A percentile compares a stretch with the other conserved stretches of the same genome.
These are phyloP conservation scores for Quadriops clusia DNA, from an alignment of 2,888 invertebrate genomes.

Conservation along the genomic window DNA sequence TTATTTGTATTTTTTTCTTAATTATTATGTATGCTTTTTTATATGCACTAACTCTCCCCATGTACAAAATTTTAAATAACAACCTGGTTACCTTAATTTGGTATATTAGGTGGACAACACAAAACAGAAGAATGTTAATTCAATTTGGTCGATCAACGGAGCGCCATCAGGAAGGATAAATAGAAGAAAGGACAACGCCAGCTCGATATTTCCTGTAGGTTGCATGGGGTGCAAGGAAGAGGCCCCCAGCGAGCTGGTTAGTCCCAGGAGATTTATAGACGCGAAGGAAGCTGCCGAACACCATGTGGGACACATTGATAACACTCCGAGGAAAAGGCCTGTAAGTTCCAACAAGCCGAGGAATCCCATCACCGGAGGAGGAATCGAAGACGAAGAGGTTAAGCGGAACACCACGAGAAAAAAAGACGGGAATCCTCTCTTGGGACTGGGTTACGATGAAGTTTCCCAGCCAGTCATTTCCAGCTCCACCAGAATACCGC, in stretches of 20 bases:
- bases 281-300: conserved; percentile 17
- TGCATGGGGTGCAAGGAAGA: conserved; percentile 23
- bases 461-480: conserved; percentile 11
- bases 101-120: too few relatives aligned
- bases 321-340: conserved; percentile 17
- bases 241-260: conserved; percentile 9
- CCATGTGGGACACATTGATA: conserved; percentile 18
- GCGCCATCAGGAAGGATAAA: conserved; percentile 16
- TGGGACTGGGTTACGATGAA: conserved; percentile 30
- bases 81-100: too few relatives aligned
- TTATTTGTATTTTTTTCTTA: too few relatives aligned
- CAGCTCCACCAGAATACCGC: conserved; percentile 29
- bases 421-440: conserved; percentile 32
- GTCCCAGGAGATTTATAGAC: conserved; percentile 19
- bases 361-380: conserved; percentile 32
- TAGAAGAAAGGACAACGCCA: conserved; percentile 18
- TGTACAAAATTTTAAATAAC: too few relatives aligned
- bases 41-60: too few relatives aligned
- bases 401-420: conserved; percentile 19
- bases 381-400: conserved; percentile 27
- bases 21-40: too few relatives aligned
- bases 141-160: too few relatives aligned
- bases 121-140: too few relatives aligned
- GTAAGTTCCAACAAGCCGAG: conserved; percentile 17
- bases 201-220: conserved; percentile 24